A percentile compares a stretch with the other conserved stretches of the same genome.
Conservation (phyloP, 1,140 invertebrate species). For the Rhynchophorus ferrugineus region DNA sequence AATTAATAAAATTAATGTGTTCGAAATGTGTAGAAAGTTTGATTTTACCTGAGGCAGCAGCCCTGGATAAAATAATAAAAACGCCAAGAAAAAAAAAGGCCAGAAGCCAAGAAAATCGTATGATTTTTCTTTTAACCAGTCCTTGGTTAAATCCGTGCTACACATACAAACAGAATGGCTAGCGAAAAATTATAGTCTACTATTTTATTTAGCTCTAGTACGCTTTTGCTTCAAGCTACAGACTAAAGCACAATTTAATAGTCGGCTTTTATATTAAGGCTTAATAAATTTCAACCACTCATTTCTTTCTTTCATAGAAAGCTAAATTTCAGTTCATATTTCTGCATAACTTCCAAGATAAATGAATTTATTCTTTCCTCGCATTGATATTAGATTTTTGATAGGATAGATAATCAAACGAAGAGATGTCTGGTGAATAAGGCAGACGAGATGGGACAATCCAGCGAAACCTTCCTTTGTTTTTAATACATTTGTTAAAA, state of each 20-base stretch:
- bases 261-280: constrained; percentile 16
- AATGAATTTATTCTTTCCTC: too few relatives aligned
- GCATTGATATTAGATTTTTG: too few relatives aligned
- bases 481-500: too few relatives aligned
- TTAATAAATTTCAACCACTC: constrained; percentile 18
- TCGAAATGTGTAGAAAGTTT: not conserved
- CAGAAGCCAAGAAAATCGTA: constrained; percentile 8
- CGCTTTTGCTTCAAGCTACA: constrained; percentile 14
- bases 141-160: constrained; percentile 28
- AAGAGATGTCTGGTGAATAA: too few relatives aligned
- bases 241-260: constrained; percentile 25
- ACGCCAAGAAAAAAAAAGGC: too few relatives aligned
- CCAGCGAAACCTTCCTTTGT: too few relatives aligned
- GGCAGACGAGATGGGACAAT: too few relatives aligned
- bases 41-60: constrained; percentile 1
- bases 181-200: constrained; percentile 25
- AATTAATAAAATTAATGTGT: not conserved
- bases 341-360: too few relatives aligned
- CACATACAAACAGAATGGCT: constrained; percentile 29
- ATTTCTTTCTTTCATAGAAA: not conserved
- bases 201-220: constrained; percentile 27
- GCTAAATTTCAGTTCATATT: not conserved
- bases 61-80: not conserved
- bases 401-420: too few relatives aligned
- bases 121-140: constrained; percentile 28